Evolutionary conservation across 2,797 vertebrate genomes (phyloP).

Genomic region (Rhincodon typus): DNA sequence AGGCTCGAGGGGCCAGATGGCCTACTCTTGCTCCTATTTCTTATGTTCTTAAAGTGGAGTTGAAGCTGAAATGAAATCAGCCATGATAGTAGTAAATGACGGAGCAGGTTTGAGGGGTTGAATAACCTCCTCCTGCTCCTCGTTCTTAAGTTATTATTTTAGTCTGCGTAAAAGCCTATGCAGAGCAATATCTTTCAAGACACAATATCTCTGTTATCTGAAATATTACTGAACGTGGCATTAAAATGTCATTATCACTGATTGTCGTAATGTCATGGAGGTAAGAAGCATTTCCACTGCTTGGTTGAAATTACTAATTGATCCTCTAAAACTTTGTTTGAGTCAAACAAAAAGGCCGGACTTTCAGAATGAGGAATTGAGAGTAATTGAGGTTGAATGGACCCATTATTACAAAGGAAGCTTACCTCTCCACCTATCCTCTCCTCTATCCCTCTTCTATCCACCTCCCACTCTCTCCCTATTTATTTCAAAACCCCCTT

Average conservation of each 20-base stretch:
- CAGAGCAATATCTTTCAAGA: not conserved
- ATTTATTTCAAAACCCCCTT: no score
- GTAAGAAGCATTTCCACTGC: not conserved
- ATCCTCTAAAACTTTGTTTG: not conserved
- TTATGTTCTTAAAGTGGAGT: no score
- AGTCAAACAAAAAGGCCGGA: not conserved
- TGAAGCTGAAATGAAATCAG: no score
- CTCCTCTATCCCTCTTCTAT: no score
- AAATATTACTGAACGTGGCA: not conserved
- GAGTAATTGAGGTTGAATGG: slow-evolving; percentile 1
- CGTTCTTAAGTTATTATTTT: no score
- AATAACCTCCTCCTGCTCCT: no score
- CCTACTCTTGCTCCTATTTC: no score
- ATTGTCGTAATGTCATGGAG: not conserved
- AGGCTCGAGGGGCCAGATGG: no score
- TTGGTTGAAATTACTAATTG: not conserved
- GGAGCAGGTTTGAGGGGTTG: no score
- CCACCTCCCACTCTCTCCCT: no score
- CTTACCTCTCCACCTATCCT: no score
- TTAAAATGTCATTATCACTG: not conserved
- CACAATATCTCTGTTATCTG: not conserved
- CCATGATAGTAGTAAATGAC: no score
- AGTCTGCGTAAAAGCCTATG: not conserved
- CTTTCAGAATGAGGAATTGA: not conserved
- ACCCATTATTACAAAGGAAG: not conserved